Percentiles rank a stretch among this genome's conserved stretches.
These are phyloP conservation scores for Chamaedrilus cognettii DNA, from an alignment of 2,888 invertebrate genomes.

Conservation along the genomic window DNA sequence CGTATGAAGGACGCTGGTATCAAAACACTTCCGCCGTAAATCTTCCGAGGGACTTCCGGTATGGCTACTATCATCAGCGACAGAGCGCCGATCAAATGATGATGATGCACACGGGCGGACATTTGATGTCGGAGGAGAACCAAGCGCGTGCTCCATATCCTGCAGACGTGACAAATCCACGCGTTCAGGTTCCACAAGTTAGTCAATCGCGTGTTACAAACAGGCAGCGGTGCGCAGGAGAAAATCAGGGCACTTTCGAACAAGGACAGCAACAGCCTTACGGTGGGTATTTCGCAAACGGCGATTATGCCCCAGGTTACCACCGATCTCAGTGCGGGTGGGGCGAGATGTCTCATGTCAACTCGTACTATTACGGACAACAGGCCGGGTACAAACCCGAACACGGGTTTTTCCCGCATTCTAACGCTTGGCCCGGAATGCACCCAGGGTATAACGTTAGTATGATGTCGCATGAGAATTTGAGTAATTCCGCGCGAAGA, in stretches of 20 bases:
- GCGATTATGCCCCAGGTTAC: no score
- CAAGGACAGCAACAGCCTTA: no score
- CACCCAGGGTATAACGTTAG: no score
- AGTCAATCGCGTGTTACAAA: slow-evolving; percentile 45
- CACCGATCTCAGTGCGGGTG: not conserved
- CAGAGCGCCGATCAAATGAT: not conserved
- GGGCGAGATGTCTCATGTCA: no score
- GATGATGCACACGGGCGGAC: not conserved
- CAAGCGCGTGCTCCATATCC: no score
- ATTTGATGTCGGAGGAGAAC: not conserved
- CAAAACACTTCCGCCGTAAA: no score
- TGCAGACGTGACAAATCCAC: slow-evolving; percentile 50
- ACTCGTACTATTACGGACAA: not conserved
- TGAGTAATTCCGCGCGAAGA: no score
- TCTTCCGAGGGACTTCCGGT: not conserved
- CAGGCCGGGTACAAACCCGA: no score
- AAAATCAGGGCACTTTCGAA: no score
- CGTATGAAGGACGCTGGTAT: not conserved
- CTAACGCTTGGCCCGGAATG: not conserved
- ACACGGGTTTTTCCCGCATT: not conserved
- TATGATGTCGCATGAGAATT: no score
- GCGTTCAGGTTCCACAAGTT: slow-evolving; percentile 57
- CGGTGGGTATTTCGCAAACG: no score
- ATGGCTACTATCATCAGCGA: not conserved
- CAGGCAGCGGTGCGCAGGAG: not conserved